Percentiles rank a stretch among this genome's conserved stretches.
Evolutionary conservation across 2,113 vertebrate genomes (phyloP).

Genomic region (Nymphicus hollandicus): DNA sequence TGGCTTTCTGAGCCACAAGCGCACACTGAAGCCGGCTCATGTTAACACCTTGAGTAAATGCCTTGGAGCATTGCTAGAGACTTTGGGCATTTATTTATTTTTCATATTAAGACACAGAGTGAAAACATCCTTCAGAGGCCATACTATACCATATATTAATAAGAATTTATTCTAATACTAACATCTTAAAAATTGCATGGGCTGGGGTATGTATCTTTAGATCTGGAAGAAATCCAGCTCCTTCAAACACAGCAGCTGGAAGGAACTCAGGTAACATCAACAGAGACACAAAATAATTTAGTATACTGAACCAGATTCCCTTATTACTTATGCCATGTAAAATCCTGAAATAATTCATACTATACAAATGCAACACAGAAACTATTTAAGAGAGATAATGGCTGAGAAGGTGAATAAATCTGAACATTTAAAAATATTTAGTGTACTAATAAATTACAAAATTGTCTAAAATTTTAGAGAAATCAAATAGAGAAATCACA

Average conservation of each 20-base stretch:
- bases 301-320: background rate
- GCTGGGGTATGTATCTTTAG: background rate
- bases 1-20: too few species aligned
- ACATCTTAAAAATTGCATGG: slow-evolving; percentile 5
- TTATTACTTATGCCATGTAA: background rate
- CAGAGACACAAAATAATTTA: background rate
- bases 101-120: background rate
- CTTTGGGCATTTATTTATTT: slow-evolving; percentile 1
- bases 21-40: too few species aligned
- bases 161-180: slow-evolving; percentile 1
- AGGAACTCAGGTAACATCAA: background rate
- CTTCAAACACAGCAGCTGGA: background rate
- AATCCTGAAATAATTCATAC: background rate
- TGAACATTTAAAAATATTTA: background rate
- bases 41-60: background rate
- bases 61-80: background rate
- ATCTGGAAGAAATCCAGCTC: background rate
- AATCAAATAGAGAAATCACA: background rate
- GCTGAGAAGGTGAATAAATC: background rate
- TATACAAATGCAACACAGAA: background rate
- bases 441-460: background rate
- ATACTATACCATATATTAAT: background rate
- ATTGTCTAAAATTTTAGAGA: background rate
- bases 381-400: background rate
- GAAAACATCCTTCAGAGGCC: slow-evolving; percentile 9